Evolutionary conservation across 2,888 invertebrate genomes (phyloP).

Genomic region (Ochlodes sylvanus): DNA sequence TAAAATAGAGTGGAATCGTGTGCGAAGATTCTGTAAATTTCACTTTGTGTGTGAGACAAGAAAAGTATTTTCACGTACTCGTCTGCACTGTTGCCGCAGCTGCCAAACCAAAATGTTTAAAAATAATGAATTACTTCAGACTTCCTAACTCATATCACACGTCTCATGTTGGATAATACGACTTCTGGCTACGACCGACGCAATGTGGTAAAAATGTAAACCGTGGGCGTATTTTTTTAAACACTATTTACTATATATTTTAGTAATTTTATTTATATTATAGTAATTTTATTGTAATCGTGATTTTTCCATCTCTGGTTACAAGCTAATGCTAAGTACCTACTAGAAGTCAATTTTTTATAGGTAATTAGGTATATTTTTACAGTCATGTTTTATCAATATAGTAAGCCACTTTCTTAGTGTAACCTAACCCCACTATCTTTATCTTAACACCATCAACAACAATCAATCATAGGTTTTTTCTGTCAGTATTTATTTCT

Average conservation of each 20-base stretch:
- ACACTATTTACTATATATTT: neutral
- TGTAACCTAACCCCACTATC: no score
- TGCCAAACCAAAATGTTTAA: constrained; percentile 7
- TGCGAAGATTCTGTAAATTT: neutral
- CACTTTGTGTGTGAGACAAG: neutral
- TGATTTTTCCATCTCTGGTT: no score
- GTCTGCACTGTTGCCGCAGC: neutral
- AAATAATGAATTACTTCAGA: constrained; percentile 13
- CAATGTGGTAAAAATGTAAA: neutral
- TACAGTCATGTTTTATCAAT: no score
- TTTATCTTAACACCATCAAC: no score
- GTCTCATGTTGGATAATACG: constrained; percentile 5
- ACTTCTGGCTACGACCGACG: constrained; percentile 7
- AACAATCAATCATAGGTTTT: no score
- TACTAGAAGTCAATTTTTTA: no score
- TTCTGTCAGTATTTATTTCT: no score
- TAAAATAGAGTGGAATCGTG: no score
- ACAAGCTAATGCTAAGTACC: no score
- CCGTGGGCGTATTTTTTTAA: constrained; percentile 13
- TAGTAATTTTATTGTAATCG: no score
- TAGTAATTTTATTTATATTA: neutral
- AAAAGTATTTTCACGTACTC: neutral
- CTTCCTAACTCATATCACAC: constrained; percentile 13
- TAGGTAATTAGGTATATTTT: no score
- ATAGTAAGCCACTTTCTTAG: no score